Conservation (phyloP, 2,113 vertebrate species). For the Gymnobelideus leadbeateri region DNA sequence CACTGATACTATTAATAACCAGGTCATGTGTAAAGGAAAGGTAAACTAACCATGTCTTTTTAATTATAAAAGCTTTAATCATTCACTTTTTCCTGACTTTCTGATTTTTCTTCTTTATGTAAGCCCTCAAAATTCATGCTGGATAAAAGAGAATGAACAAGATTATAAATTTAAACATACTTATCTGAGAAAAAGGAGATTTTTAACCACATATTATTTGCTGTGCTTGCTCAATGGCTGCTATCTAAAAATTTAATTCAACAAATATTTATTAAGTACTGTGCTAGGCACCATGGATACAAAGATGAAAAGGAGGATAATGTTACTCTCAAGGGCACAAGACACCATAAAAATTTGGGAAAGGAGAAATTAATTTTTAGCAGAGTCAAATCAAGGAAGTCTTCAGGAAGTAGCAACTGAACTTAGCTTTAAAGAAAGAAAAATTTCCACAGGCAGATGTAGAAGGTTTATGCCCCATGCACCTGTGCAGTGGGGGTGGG, state of each 20-base stretch:
- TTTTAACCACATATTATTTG: neutral
- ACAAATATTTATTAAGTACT: neutral
- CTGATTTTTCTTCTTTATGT: neutral
- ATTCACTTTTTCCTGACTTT: neutral
- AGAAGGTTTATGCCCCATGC: neutral
- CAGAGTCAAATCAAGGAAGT: neutral
- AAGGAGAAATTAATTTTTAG: neutral
- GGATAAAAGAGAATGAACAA: neutral
- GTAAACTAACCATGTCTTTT: neutral
- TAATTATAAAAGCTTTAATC: neutral
- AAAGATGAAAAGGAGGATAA: neutral
- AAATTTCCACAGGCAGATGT: neutral
- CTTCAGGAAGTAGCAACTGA: neutral
- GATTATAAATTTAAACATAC: neutral
- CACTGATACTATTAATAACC: neutral
- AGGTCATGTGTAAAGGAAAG: neutral
- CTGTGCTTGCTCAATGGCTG: neutral
- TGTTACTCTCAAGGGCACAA: neutral
- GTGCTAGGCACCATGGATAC: neutral
- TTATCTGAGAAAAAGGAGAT: neutral
- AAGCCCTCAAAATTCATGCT: neutral
- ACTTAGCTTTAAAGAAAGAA: neutral
- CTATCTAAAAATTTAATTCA: neutral
- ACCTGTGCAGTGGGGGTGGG: neutral
- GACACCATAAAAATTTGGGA: neutral